These are phyloP conservation scores for Unio pictorum DNA, from an alignment of 2,888 invertebrate species.

Conservation along the genomic window DNA sequence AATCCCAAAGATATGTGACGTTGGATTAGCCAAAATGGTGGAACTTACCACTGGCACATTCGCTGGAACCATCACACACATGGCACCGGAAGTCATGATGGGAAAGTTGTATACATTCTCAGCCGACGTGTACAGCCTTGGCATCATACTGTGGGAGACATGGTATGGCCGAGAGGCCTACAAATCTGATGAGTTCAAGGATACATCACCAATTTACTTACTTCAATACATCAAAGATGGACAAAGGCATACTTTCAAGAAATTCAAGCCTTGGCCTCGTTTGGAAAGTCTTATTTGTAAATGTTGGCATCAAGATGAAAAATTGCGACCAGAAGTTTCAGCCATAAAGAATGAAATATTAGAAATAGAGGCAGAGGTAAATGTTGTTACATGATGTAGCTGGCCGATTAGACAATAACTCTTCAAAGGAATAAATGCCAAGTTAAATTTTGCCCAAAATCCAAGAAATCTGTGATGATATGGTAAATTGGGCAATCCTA, in stretches of 20 bases:
- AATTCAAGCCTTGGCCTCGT: too few species aligned
- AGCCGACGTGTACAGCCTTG: slow-evolving; percentile 58
- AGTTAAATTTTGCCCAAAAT: too few species aligned
- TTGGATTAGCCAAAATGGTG: slow-evolving; percentile 58
- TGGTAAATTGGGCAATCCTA: too few species aligned
- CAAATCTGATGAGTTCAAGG: slow-evolving; percentile 11
- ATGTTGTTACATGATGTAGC: too few species aligned
- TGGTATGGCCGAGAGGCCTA: slow-evolving; percentile 57
- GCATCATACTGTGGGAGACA: slow-evolving; percentile 59
- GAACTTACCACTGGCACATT: slow-evolving; percentile 52
- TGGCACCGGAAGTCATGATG: slow-evolving; percentile 60
- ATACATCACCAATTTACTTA: slow-evolving; percentile 1
- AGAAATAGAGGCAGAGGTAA: too few species aligned
- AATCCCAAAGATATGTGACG: slow-evolving; percentile 57
- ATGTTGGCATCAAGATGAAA: too few species aligned
- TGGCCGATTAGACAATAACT: too few species aligned
- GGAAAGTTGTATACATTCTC: slow-evolving; percentile 44
- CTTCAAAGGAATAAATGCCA: too few species aligned
- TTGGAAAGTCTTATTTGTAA: too few species aligned
- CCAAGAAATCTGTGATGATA: too few species aligned
- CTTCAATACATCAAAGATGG: slow-evolving; percentile 18
- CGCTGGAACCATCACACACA: slow-evolving; percentile 56
- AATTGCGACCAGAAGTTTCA: too few species aligned
- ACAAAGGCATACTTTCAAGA: slow-evolving; percentile 11
- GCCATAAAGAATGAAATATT: too few species aligned